phyloP scores from a whole-genome alignment of 2,113 vertebrate species.

The Otocyon megalotis region DNA sequence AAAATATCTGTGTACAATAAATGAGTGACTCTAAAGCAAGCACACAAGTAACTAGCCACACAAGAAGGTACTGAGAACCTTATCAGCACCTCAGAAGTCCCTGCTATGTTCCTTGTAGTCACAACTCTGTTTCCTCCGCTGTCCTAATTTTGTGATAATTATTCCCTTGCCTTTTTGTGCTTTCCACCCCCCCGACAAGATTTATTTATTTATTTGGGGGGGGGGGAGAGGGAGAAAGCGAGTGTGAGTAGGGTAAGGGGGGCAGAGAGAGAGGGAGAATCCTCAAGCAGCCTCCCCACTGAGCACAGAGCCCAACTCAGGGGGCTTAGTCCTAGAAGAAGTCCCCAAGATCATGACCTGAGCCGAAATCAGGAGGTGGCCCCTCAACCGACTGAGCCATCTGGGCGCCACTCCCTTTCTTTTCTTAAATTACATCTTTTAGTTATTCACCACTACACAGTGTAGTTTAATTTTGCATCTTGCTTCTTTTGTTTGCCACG shows the following conservation, averaged over 20 bases:
- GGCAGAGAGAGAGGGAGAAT: too few relatives aligned
- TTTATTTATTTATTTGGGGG: too few relatives aligned
- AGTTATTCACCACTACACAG: not conserved
- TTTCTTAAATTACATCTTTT: conserved; percentile 1
- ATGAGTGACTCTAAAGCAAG: conserved; percentile 9
- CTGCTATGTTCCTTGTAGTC: not conserved
- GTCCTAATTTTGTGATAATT: conserved; percentile 18
- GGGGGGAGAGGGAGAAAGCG: too few relatives aligned
- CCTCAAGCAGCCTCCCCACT: too few relatives aligned
- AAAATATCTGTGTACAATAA: not conserved
- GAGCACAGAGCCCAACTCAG: not conserved
- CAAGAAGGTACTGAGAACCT: not conserved
- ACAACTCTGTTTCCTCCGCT: not conserved
- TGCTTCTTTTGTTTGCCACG: not conserved
- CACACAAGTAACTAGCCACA: not conserved
- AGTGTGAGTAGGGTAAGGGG: too few relatives aligned
- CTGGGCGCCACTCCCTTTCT: not conserved
- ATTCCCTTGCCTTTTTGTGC: not conserved
- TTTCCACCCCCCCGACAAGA: too few relatives aligned
- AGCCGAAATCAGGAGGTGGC: not conserved
- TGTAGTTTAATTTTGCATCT: not conserved
- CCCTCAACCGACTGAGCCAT: not conserved
- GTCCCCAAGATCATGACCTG: not conserved
- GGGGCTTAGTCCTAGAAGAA: not conserved
- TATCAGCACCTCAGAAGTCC: not conserved